These are phyloP conservation scores for Spheniscus humboldti DNA, from an alignment of 2,797 vertebrate genomes.

Conservation along the genomic window DNA sequence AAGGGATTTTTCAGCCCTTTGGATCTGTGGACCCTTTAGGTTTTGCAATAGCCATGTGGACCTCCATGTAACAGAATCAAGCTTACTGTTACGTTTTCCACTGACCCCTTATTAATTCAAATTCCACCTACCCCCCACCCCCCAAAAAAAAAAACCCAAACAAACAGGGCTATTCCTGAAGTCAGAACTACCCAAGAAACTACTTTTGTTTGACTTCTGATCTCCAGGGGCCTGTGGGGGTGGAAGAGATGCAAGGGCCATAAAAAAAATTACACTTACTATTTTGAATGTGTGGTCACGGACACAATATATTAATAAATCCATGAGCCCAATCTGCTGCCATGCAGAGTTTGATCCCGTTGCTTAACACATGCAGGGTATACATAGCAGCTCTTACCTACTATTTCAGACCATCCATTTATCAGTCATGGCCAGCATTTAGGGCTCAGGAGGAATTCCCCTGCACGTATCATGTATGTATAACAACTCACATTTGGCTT, in stretches of 20 bases:
- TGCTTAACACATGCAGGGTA: neutral
- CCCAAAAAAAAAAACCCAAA: neutral
- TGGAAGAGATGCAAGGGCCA: neutral
- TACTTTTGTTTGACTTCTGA: neutral
- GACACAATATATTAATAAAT: neutral
- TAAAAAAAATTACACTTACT: neutral
- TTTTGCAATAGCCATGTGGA: neutral
- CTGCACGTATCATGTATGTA: rapidly evolving
- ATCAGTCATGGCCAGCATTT: neutral
- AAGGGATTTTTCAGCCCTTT: neutral
- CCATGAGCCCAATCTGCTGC: neutral
- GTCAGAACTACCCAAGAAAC: neutral
- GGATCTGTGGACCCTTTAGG: neutral
- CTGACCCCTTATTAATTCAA: neutral
- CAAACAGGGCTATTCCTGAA: neutral
- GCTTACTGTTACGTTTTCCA: neutral
- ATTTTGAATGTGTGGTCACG: neutral
- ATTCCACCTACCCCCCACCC: neutral
- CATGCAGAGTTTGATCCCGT: neutral
- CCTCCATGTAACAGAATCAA: neutral
- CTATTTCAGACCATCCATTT: neutral
- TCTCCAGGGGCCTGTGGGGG: neutral
- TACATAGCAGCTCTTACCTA: neutral
- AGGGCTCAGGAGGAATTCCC: neutral
- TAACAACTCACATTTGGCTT: neutral